These are phyloP conservation scores for Andricus grossulariae DNA, from an alignment of 1,140 invertebrate species.

Conservation along the genomic window DNA sequence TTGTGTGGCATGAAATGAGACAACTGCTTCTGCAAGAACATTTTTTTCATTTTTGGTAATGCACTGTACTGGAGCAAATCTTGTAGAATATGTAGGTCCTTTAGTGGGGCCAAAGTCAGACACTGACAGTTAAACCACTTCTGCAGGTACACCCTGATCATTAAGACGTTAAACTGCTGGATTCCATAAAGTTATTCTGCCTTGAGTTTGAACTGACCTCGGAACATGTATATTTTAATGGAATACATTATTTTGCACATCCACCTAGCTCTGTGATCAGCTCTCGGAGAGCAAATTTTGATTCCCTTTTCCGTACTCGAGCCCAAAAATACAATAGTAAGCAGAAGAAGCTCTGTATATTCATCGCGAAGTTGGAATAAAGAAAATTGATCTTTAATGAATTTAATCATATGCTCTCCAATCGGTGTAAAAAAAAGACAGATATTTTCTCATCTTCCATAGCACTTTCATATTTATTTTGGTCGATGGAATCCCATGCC, in stretches of 20 bases:
- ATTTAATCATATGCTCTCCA: too few species aligned
- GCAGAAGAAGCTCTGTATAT: slow-evolving; percentile 66
- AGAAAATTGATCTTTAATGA: too few species aligned
- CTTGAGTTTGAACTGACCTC: slow-evolving; percentile 1
- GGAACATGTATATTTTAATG: slow-evolving; percentile 60
- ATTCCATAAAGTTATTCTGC: neutral
- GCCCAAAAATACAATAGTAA: slow-evolving; percentile 68
- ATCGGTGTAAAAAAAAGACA: too few species aligned
- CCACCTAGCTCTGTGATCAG: slow-evolving; percentile 64
- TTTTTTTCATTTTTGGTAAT: too few species aligned
- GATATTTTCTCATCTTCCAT: too few species aligned
- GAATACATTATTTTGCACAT: slow-evolving; percentile 67
- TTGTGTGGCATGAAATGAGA: too few species aligned
- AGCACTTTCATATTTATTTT: too few species aligned
- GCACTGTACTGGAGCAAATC: slow-evolving; percentile 22
- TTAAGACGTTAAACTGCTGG: slow-evolving; percentile 32
- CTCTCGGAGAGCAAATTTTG: slow-evolving; percentile 62
- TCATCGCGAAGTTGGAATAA: slow-evolving; percentile 47
- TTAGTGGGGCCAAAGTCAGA: slow-evolving; percentile 43
- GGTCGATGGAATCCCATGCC: too few species aligned
- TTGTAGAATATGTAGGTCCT: slow-evolving; percentile 46
- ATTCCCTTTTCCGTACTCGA: slow-evolving; percentile 59
- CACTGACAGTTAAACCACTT: slow-evolving; percentile 32
- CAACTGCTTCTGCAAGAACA: too few species aligned
- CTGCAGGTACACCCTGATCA: slow-evolving; percentile 35